Evolutionary conservation across 2,888 invertebrate genomes (phyloP).

Genomic region (Caenorhabditis virilis): DNA sequence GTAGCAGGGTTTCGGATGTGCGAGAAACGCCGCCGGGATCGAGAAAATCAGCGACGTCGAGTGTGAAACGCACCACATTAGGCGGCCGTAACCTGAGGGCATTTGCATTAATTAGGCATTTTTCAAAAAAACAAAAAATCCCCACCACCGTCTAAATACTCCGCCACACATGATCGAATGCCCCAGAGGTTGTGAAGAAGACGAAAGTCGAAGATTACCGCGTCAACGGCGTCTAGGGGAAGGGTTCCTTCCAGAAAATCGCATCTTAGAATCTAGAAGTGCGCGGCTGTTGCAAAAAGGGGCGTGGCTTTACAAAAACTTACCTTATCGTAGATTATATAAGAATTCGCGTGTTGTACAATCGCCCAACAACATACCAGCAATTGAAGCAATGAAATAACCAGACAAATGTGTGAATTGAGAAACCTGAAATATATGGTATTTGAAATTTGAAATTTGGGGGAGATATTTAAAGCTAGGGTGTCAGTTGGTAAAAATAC

Average conservation of each 20-base stretch:
- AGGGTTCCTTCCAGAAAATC: constrained; percentile 56
- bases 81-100: constrained; percentile 28
- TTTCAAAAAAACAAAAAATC: neutral
- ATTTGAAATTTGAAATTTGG: neutral
- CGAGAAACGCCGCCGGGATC: constrained; percentile 58
- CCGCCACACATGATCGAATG: constrained; percentile 62
- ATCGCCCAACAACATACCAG: constrained; percentile 60
- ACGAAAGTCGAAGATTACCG: constrained; percentile 58
- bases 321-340: constrained; percentile 51
- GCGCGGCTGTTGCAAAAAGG: neutral
- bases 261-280: constrained; percentile 58
- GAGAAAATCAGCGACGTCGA: constrained; percentile 55
- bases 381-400: constrained; percentile 53
- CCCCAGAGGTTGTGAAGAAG: constrained; percentile 66
- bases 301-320: neutral
- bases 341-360: constrained; percentile 58
- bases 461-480: no score
- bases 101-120: neutral
- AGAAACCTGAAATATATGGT: constrained; percentile 37
- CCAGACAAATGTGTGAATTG: constrained; percentile 57
- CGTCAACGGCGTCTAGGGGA: constrained; percentile 58
- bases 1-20: constrained; percentile 55
- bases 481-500: no score
- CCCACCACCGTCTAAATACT: constrained; percentile 63
- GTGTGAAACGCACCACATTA: constrained; percentile 58